Evolutionary conservation across 2,797 vertebrate genomes (phyloP), one percentile per base, ranked within the genome.

Genomic region (Anomalospiza imberbis): DNA sequence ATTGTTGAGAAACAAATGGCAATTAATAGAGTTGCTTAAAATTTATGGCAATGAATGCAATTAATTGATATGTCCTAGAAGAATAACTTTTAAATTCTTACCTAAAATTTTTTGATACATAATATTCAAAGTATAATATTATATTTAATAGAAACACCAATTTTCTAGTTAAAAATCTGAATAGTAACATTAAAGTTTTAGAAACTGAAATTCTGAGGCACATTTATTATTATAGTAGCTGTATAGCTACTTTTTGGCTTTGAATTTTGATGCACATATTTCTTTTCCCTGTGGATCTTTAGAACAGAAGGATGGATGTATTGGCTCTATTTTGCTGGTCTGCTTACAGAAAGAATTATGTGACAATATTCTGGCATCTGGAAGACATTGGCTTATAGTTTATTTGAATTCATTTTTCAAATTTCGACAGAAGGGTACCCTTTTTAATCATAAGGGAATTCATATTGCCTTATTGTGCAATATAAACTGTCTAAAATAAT

Each of bases 321-420:
- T 71, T 91, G 47, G 57, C 72, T 94, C 47, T 82, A 14, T 80
- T 94, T 65, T 77, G 55, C 66, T 86, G 58, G 91, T 93, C 67
- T 90, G 66, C 89, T 97, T 93, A 88, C 58, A 86, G 80, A 94
- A 92, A 81, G 83, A 96, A 76, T 90, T 93, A 88, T 78, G 83
- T 93, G 89, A 91, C 80, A 89, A 55, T 94, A 90, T 86, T 87
- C 85, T 93, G 74, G 63, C 91, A 94, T 96, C 91, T 97, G 95
- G 95, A 94, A 96, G 90, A 90, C 74, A 94, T 87, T 96, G 85
- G 45, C 63, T 86, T 95, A 73, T 63, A 88, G 77, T 94, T 95
- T 94, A 91, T 96, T 93, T 96, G 80, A 91, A 93, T 88, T 45
- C 77, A 93, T 96, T 95, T 95, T 94, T 93, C 89, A 96, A 91